Evolutionary conservation across 2,797 vertebrate genomes (phyloP), one percentile per base, ranked within the genome.

Genomic region (Oreonectes daqikongensis): DNA sequence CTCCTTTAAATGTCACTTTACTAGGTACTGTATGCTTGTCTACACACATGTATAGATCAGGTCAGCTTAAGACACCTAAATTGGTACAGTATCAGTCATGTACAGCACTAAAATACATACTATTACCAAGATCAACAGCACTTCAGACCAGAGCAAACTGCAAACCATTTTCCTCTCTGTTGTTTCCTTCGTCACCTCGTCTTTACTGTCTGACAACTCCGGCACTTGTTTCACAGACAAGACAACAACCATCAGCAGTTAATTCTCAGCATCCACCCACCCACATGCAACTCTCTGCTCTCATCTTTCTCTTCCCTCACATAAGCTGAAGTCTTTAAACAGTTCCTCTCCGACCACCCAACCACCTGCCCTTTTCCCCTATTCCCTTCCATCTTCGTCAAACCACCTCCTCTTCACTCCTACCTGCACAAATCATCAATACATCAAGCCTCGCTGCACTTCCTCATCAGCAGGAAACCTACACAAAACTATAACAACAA

Each of bases 221-320:
- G 28, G 30, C 50, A 35, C 57, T 40, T 55, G 20, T 71, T 71
- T 72, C 7, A 48, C 57, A 35, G 42, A 72, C 57, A 63, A 48
- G 20, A 72, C 32, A 63, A 72, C 44, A 72, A 63, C 42, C 59
- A 50, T 63, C 28, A 72, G 53, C 38, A 46, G 57, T 48, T 46
- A 74, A 26, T 42, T 55, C 1, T 2, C 59, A 57, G 53, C 22
- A 57, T 57, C 22, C 24, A 7, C 14, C 22, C 59, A 64, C 59
- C 59, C 28, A 73, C 71, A 73, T 18, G 8, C 44, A 52, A 35
- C 40, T 30, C 17, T 14, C 24, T 35, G 35, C 2, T 9, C 35
- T 35, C 8, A 22, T 44, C 22, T 44, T 30, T n/a, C 14, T n/a
- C 18, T 55, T 20, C 48, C 7, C 15, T 17, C 12, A 30, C 26